Percentiles rank a stretch among this genome's conserved stretches.
Evolutionary conservation across 2,888 invertebrate species (phyloP).

Genomic region (Yponomeuta cagnagella): DNA sequence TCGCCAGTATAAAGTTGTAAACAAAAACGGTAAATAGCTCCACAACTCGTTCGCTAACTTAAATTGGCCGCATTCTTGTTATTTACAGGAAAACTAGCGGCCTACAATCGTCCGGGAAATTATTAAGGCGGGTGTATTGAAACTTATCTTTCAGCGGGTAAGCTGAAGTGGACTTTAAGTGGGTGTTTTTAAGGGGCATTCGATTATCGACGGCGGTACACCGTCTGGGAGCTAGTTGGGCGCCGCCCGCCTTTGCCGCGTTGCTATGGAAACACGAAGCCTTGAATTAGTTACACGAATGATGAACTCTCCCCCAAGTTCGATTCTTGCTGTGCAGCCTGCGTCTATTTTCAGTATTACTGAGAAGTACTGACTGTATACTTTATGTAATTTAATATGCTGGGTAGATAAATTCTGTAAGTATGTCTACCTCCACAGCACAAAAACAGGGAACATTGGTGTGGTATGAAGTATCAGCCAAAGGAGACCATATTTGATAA

Average conservation of each 20-base stretch:
- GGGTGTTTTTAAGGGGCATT: background rate
- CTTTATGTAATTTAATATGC: no score
- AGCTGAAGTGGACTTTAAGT: background rate
- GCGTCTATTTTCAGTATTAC: conserved; percentile 9
- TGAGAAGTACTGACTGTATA: no score
- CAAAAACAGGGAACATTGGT: no score
- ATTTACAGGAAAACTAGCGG: conserved; percentile 46
- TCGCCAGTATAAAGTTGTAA: conserved; percentile 41
- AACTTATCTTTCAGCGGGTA: conserved; percentile 16
- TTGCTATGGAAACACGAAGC: conserved; percentile 49
- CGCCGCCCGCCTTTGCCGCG: conserved; percentile 43
- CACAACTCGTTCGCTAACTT: conserved; percentile 31
- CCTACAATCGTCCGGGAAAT: conserved; percentile 57
- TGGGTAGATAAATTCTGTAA: no score
- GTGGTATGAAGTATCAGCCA: no score
- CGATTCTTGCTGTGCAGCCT: conserved; percentile 23
- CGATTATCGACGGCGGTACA: background rate
- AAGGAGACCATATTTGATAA: no score
- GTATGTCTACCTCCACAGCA: no score
- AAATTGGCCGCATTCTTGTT: conserved; percentile 49
- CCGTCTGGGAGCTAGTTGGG: conserved; percentile 26
- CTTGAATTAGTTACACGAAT: conserved; percentile 64
- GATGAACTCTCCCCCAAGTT: conserved; percentile 48
- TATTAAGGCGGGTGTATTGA: conserved; percentile 42
- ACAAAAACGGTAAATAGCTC: background rate